Conservation (phyloP, 2,113 vertebrate genomes). For the Mionectes macconnelli region DNA sequence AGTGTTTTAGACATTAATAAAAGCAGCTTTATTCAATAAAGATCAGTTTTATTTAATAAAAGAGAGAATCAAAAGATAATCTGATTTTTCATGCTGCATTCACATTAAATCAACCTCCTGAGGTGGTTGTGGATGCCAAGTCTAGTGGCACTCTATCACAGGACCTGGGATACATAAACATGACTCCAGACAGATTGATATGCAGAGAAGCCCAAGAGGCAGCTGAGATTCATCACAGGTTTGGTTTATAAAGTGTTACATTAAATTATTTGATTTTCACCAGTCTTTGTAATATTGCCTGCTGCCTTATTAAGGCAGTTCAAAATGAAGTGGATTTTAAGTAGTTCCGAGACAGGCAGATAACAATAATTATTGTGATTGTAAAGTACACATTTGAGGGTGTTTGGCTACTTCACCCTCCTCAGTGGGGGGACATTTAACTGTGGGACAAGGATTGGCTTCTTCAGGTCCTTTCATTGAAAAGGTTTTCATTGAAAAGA, state of each 20-base stretch:
- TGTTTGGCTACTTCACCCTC: neutral
- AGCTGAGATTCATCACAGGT: neutral
- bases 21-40: slow-evolving; percentile 65
- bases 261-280: slow-evolving; percentile 34
- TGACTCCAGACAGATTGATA: slow-evolving; percentile 18
- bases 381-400: slow-evolving; percentile 14
- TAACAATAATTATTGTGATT: slow-evolving; percentile 19
- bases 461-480: neutral
- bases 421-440: neutral
- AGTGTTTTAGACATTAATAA: slow-evolving; percentile 68
- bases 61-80: slow-evolving; percentile 56
- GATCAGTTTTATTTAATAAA: slow-evolving; percentile 67
- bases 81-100: slow-evolving; percentile 49
- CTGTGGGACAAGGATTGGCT: neutral
- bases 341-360: slow-evolving; percentile 13
- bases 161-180: slow-evolving; percentile 6
- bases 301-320: slow-evolving; percentile 49
- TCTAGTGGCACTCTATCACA: neutral
- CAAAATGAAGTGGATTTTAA: slow-evolving; percentile 51
- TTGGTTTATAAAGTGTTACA: slow-evolving; percentile 35
- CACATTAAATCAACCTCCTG: neutral
- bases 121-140: neutral
- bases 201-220: neutral
- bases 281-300: neutral
- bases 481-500: neutral